Conservation (phyloP, 2,797 vertebrate genomes). For the Morus bassanus region DNA sequence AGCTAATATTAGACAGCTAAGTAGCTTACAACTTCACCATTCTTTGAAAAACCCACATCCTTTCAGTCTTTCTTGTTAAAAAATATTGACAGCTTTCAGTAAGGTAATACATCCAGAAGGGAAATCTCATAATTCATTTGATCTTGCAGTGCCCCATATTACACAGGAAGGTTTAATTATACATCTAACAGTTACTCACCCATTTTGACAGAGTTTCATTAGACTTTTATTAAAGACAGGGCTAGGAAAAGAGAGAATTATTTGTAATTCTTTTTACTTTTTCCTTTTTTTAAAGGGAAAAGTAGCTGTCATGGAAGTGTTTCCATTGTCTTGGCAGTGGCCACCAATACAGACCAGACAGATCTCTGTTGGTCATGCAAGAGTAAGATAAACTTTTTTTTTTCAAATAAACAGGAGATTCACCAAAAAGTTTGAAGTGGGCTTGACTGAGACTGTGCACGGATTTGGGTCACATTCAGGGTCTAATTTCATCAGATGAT, state of each 20-base stretch:
- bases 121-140: constrained; percentile 42
- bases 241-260: constrained; percentile 40
- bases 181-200: constrained; percentile 61
- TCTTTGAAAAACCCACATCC: constrained; percentile 11
- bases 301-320: background rate
- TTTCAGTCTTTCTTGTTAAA: constrained; percentile 19
- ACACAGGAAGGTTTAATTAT: constrained; percentile 70
- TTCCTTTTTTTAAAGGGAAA: background rate
- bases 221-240: constrained; percentile 63
- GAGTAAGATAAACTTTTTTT: background rate
- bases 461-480: background rate
- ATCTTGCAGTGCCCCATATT: constrained; percentile 35
- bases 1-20: constrained; percentile 14
- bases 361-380: fast-evolving
- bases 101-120: constrained; percentile 49
- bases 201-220: constrained; percentile 56
- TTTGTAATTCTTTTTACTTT: constrained; percentile 43
- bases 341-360: background rate
- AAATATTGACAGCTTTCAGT: constrained; percentile 50
- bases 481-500: background rate
- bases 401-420: background rate
- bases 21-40: background rate
- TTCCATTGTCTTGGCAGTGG: background rate
- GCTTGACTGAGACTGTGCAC: background rate
- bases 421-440: background rate